Percentiles rank a stretch among this genome's conserved stretches.
phyloP scores from a whole-genome alignment of 35 echinoderm and acorn worm species.

The Ophiothrix spiculata region DNA sequence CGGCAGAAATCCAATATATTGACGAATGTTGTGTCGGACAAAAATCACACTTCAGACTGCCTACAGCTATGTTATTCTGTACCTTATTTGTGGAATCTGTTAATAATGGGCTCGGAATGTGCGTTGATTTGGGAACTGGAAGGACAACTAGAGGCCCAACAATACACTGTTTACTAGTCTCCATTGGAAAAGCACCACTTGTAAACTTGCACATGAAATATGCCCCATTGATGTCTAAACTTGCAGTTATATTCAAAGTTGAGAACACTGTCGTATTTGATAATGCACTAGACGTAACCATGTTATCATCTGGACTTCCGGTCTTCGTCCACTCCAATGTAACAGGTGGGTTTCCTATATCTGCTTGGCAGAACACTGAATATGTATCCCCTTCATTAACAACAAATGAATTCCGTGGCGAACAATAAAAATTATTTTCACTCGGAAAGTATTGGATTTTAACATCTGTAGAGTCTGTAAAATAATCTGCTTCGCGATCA shows the following conservation, averaged over 20 bases:
- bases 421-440: background rate
- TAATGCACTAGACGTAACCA: background rate
- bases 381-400: background rate
- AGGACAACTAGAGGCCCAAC: background rate
- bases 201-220: background rate
- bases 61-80: background rate
- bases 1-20: background rate
- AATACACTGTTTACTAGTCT: background rate
- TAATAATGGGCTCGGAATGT: background rate
- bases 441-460: background rate
- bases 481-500: background rate
- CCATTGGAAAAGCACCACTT: background rate
- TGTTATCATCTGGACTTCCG: background rate
- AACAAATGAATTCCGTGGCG: background rate
- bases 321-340: background rate
- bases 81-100: background rate
- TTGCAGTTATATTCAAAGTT: background rate
- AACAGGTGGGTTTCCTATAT: slow-evolving; percentile 1
- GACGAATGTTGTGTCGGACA: background rate
- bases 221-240: background rate
- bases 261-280: background rate
- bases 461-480: background rate
- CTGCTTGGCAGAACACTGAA: background rate
- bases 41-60: background rate
- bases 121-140: background rate